Evolutionary conservation across 2,888 invertebrate genomes (phyloP), one percentile per base, ranked within the genome.

Genomic region (Drosophila fungiperda): DNA sequence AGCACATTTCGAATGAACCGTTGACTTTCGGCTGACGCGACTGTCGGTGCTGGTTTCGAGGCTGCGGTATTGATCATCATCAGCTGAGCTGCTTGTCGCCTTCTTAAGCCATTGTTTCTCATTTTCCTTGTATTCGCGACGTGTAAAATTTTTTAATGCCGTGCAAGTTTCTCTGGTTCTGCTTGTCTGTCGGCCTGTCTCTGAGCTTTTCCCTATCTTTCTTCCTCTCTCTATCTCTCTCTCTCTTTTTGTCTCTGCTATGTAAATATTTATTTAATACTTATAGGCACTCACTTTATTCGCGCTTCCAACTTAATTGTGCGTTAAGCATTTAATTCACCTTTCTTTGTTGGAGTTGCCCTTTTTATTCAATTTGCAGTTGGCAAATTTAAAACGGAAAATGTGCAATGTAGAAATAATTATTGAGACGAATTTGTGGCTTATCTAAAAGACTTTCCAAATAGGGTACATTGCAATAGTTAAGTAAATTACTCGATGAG

Each of bases 221-320:
- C 49, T 2, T 32, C 49, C 32, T 1, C 36, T 26, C 26, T 5
- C 50, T 26, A 20, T 2, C 62, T 12, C 52, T 67, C 33, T 36
- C 48, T 29, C 54, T 17, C 62, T 53, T 48, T 61, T 49, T 64
- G 45, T 62, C 58, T 52, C 59, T 73, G 70, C 60, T 54, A 66
- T 66, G 76, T 54, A 84, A 89, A 85, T 85, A 89, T 89, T 89
- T 90, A 89, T 87, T 89, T 81, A 89, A 90, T 84, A 87, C 82
- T 90, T 84, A 87, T 90, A 89, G 82, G 70, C 89, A 80, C 82
- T 87, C 89, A 78, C 89, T 76, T 71, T 68, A 65, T 70, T 57
- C 59, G 52, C 78, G 60, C 81, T 64, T 68, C 55, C 68, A 75
- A 83, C 75, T 87, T 87, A 90, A 85, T 85, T 90, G 89, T 62